phyloP scores from a whole-genome alignment of 2,797 vertebrate genomes.

The Hypotaenidia philippensis region DNA sequence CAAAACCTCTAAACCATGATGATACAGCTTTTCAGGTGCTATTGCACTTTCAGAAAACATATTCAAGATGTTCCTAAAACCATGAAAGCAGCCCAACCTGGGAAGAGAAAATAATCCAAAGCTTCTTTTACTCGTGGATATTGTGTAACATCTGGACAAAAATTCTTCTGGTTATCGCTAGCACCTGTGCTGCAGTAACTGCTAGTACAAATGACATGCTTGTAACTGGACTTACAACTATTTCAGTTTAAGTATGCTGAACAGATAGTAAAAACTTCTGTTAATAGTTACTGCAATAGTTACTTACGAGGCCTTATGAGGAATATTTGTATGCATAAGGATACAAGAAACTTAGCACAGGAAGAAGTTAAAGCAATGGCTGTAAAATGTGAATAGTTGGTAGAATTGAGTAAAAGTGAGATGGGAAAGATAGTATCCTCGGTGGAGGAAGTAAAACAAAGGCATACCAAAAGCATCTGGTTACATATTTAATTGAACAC shows the following conservation, averaged over 20 bases:
- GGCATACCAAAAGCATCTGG: not conserved
- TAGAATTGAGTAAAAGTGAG: not conserved
- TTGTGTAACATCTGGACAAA: constrained; percentile 19
- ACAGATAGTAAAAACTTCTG: not conserved
- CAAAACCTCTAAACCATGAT: not conserved
- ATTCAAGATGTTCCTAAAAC: constrained; percentile 38
- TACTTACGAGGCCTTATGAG: not conserved
- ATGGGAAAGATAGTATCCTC: not conserved
- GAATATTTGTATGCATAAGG: not conserved
- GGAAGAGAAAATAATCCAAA: not conserved
- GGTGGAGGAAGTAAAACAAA: constrained; percentile 23
- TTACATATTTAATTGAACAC: constrained; percentile 25
- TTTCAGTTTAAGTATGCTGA: not conserved
- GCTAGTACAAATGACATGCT: not conserved
- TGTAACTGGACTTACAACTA: not conserved
- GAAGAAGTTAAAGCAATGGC: not conserved
- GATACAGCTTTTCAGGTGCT: constrained; percentile 19
- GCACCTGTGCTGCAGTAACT: not conserved
- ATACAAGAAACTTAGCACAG: not conserved
- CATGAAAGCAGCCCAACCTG: not conserved
- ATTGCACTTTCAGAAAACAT: constrained; percentile 1
- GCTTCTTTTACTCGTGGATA: constrained; percentile 3
- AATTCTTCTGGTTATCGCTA: not conserved
- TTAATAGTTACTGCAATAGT: not conserved
- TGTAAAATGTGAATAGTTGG: not conserved